These are phyloP conservation scores for Montipora cactus DNA, from an alignment of 64 coral and sea anemone genomes.

Conservation along the genomic window DNA sequence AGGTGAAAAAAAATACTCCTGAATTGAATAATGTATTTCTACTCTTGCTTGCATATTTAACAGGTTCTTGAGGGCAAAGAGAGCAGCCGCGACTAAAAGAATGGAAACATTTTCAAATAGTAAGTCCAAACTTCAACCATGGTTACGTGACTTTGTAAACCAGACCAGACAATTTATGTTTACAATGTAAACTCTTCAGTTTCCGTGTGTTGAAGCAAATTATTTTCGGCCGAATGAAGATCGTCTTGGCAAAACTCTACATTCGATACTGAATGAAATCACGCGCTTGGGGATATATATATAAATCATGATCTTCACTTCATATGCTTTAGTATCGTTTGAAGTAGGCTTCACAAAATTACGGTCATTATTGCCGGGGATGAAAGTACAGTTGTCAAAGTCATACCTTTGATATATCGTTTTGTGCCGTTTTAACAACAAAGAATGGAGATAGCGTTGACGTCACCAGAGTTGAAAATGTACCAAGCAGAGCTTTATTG, in stretches of 20 bases:
- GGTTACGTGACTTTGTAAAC: not conserved
- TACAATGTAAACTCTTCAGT: too few relatives aligned
- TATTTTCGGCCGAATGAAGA: not conserved
- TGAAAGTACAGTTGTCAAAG: too few relatives aligned
- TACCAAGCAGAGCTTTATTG: too few relatives aligned
- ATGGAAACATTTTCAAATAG: conserved; percentile 12
- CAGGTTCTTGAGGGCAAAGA: not conserved
- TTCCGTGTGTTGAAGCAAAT: not conserved
- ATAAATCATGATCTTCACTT: too few relatives aligned
- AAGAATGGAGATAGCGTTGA: too few relatives aligned
- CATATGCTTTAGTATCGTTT: too few relatives aligned
- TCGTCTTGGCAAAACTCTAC: not conserved
- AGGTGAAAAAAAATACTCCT: not conserved
- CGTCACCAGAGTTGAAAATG: too few relatives aligned
- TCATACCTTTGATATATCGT: too few relatives aligned
- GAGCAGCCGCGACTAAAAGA: not conserved
- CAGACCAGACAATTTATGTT: not conserved
- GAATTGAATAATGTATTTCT: not conserved
- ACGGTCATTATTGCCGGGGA: too few relatives aligned
- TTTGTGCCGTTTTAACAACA: too few relatives aligned
- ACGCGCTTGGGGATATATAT: too few relatives aligned
- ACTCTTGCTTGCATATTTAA: not conserved
- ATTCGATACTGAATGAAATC: not conserved
- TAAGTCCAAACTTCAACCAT: not conserved
- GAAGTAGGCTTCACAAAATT: too few relatives aligned